A percentile compares a stretch with the other conserved stretches of the same genome.
Conservation (phyloP, 1,140 invertebrate species). For the Choristoneura fumiferana region DNA sequence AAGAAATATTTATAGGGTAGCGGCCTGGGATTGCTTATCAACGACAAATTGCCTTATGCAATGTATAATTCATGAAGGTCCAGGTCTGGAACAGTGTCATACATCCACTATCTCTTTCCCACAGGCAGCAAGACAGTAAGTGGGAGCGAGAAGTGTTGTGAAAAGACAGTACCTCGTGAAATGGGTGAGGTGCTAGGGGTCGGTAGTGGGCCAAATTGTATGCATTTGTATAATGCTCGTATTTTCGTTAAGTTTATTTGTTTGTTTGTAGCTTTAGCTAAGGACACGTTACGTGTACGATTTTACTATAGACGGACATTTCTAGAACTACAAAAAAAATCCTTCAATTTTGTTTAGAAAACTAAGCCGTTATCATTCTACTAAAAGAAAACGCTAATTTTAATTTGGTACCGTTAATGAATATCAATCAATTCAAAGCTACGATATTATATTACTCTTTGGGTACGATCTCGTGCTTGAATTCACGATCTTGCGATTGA, state of each 20-base stretch:
- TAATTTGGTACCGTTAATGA: too few species aligned
- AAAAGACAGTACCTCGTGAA: neutral
- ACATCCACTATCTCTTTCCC: neutral
- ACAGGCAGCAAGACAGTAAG: neutral
- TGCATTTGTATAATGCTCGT: slow-evolving; percentile 11
- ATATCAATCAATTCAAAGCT: too few species aligned
- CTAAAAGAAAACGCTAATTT: too few species aligned
- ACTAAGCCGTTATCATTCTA: too few species aligned
- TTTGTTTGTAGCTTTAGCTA: neutral
- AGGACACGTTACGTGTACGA: neutral
- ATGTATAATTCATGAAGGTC: slow-evolving; percentile 46
- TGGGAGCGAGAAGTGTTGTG: neutral
- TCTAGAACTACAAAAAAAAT: too few species aligned
- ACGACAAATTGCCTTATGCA: slow-evolving; percentile 34
- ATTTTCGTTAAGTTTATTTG: neutral
- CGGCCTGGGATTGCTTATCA: slow-evolving; percentile 39
- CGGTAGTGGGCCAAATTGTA: neutral
- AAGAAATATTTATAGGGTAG: slow-evolving; percentile 17
- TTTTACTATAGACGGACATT: too few species aligned
- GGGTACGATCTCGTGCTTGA: too few species aligned
- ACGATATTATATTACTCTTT: too few species aligned
- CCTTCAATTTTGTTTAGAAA: too few species aligned
- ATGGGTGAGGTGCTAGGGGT: slow-evolving; percentile 10
- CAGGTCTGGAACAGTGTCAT: slow-evolving; percentile 26
- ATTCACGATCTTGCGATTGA: too few species aligned